Conservation (phyloP, 2,888 invertebrate genomes). For the Agrochola lychnidis region DNA sequence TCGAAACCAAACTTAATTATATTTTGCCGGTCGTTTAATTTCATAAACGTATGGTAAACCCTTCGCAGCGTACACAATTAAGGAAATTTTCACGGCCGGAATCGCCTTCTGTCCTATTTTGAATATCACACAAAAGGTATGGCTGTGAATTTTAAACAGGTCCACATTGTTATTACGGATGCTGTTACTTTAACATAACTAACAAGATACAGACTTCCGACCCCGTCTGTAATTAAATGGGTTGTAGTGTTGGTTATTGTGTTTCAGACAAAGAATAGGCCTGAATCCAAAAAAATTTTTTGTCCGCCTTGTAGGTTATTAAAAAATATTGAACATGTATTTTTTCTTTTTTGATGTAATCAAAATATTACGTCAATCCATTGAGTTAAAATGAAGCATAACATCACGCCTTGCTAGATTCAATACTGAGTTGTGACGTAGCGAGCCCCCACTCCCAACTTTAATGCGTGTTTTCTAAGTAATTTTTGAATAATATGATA, state of each 20-base stretch:
- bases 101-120: constrained; percentile 51
- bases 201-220: constrained; percentile 50
- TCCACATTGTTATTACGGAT: constrained; percentile 38
- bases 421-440: no score
- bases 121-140: constrained; percentile 53
- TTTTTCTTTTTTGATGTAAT: no score
- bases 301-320: no score
- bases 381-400: no score
- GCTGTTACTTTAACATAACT: constrained; percentile 41
- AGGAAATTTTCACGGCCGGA: constrained; percentile 51
- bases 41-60: constrained; percentile 42
- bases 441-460: no score
- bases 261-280: neutral
- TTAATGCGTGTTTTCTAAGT: no score
- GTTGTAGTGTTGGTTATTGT: constrained; percentile 22
- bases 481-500: no score
- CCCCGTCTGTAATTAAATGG: constrained; percentile 37
- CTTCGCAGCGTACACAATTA: constrained; percentile 51
- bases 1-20: constrained; percentile 10
- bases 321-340: no score
- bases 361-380: no score
- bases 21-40: constrained; percentile 42
- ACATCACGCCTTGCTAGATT: no score
- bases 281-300: no score
- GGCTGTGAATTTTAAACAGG: constrained; percentile 59